Percentiles rank a stretch among this genome's conserved stretches.
Conservation (phyloP, 2,888 invertebrate species). For the Plagiodera versicolora region DNA sequence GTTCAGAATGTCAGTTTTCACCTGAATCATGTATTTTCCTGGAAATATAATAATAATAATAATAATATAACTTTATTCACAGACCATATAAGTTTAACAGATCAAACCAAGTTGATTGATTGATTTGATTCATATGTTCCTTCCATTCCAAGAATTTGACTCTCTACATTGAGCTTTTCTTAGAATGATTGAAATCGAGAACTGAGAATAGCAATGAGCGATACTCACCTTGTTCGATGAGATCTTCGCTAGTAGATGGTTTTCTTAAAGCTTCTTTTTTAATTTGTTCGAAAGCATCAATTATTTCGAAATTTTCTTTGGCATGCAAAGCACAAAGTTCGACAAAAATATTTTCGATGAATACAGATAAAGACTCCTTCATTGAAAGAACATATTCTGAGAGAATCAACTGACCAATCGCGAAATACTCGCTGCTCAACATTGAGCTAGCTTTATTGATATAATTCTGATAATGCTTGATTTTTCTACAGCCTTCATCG, state of each 20-base stretch:
- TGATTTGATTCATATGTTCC: too few species aligned
- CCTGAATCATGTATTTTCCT: constrained; percentile 71
- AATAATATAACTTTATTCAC: too few species aligned
- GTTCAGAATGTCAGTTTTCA: constrained; percentile 71
- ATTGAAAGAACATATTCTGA: constrained; percentile 65
- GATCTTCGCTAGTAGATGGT: constrained; percentile 78
- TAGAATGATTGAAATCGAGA: too few species aligned
- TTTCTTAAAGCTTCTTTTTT: constrained; percentile 68
- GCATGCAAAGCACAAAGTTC: constrained; percentile 67
- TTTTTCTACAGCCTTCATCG: constrained; percentile 63
- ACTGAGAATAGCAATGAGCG: too few species aligned
- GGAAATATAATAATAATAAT: too few species aligned
- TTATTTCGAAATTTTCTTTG: constrained; percentile 68
- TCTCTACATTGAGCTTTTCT: too few species aligned
- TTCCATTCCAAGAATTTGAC: too few species aligned
- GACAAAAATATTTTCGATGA: constrained; percentile 64
- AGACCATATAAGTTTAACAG: too few species aligned
- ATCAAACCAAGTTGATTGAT: too few species aligned
- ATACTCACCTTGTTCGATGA: constrained; percentile 74
- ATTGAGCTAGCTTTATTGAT: constrained; percentile 64
- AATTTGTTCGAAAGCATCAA: constrained; percentile 72
- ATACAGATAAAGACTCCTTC: constrained; percentile 60
- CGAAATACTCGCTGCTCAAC: constrained; percentile 69
- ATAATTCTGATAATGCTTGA: constrained; percentile 63
- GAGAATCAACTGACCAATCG: constrained; percentile 66